phyloP scores from a whole-genome alignment of 2,888 invertebrate genomes.

The Protophormia terraenovae region DNA sequence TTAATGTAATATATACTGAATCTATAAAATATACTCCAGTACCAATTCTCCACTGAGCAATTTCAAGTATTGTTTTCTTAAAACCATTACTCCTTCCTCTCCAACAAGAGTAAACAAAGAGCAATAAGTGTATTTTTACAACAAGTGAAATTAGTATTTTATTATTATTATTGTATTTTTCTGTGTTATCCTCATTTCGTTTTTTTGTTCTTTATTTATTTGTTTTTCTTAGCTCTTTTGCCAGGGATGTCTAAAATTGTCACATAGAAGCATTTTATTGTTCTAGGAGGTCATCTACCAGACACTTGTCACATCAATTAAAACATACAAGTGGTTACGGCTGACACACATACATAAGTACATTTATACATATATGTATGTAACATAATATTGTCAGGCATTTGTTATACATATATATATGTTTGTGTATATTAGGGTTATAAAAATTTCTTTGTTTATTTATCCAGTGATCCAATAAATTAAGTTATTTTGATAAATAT shows the following conservation, averaged over 20 bases:
- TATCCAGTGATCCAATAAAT: too few relatives aligned
- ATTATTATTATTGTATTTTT: constrained; percentile 6
- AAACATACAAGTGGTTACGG: constrained; percentile 67
- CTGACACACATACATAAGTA: not conserved
- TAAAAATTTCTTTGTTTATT: too few relatives aligned
- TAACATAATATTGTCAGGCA: too few relatives aligned
- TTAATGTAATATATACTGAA: not conserved
- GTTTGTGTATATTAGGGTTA: too few relatives aligned
- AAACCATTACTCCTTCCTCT: too few relatives aligned
- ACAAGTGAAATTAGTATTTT: constrained; percentile 13
- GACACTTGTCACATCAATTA: constrained; percentile 80
- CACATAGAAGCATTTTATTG: constrained; percentile 57
- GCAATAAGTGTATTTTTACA: not conserved
- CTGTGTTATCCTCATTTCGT: not conserved
- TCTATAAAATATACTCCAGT: too few relatives aligned
- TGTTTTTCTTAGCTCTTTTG: constrained; percentile 14
- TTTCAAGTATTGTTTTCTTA: not conserved
- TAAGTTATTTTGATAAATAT: too few relatives aligned
- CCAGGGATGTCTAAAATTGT: constrained; percentile 44
- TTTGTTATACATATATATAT: not conserved
- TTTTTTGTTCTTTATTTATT: not conserved
- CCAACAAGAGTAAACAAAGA: not conserved
- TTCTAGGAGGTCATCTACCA: constrained; percentile 77
- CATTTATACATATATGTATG: not conserved
- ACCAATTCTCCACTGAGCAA: not conserved